phyloP scores from a whole-genome alignment of 1,140 invertebrate species.

The Trissolcus basalis region DNA sequence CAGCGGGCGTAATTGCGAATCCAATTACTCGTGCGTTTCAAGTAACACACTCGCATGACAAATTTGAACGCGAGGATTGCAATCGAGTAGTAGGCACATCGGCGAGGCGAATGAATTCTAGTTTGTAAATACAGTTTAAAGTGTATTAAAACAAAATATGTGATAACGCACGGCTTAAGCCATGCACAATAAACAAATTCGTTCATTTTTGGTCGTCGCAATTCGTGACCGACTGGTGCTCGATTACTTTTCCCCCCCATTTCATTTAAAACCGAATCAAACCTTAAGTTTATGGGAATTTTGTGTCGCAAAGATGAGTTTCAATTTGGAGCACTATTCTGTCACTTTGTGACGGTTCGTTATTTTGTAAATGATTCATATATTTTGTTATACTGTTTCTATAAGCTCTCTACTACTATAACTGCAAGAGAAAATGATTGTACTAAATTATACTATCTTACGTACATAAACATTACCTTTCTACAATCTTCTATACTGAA shows the following conservation, averaged over 20 bases:
- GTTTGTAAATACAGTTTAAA: conserved; percentile 42
- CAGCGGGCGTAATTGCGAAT: too few species aligned
- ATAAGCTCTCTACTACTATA: conserved; percentile 65
- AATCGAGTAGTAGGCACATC: conserved; percentile 8
- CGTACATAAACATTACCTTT: conserved; percentile 43
- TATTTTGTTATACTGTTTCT: conserved; percentile 76
- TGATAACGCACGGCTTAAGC: conserved; percentile 72
- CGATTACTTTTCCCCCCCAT: conserved; percentile 2
- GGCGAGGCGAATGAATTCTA: conserved; percentile 17
- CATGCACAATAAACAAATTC: conserved; percentile 69
- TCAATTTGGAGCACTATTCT: background rate
- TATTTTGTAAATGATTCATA: conserved; percentile 75
- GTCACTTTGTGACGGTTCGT: conserved; percentile 60
- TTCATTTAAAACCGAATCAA: too few species aligned
- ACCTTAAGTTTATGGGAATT: too few species aligned
- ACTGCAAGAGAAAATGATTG: conserved; percentile 36
- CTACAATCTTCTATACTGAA: conserved; percentile 57
- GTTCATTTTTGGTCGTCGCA: conserved; percentile 63
- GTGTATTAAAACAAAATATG: conserved; percentile 63
- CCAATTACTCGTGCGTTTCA: too few species aligned
- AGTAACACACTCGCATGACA: too few species aligned
- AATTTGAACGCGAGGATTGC: background rate
- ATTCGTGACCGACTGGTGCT: conserved; percentile 60
- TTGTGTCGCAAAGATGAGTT: background rate
- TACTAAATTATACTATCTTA: conserved; percentile 44